phyloP scores from a whole-genome alignment of 2,888 invertebrate genomes.

The Ypsolopha sequella region DNA sequence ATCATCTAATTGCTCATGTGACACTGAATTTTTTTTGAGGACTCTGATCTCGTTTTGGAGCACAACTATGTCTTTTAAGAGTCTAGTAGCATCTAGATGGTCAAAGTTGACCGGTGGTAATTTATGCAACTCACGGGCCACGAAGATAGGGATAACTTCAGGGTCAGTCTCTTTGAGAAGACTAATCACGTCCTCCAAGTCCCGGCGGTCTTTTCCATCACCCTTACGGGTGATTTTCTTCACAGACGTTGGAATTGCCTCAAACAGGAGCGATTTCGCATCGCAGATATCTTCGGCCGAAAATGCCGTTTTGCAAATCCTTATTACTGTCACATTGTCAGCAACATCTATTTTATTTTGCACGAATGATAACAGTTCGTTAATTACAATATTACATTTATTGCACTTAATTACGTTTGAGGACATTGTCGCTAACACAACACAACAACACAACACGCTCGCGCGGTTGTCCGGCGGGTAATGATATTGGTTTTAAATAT shows the following conservation, averaged over 20 bases:
- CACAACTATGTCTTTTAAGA: background rate
- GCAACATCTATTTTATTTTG: constrained; percentile 7
- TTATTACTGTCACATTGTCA: constrained; percentile 2
- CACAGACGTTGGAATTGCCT: constrained; percentile 1
- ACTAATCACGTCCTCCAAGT: background rate
- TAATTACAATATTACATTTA: constrained; percentile 6
- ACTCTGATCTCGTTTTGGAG: background rate
- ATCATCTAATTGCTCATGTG: too few species aligned
- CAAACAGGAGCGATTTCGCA: constrained; percentile 5
- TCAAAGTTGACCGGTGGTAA: constrained; percentile 3
- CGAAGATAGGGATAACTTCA: constrained; percentile 1
- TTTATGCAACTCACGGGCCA: constrained; percentile 2
- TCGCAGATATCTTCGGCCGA: constrained; percentile 4
- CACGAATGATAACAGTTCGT: constrained; percentile 6
- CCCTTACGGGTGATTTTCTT: background rate
- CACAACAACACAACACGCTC: too few species aligned
- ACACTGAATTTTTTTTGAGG: background rate
- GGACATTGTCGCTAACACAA: too few species aligned
- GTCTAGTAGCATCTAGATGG: background rate
- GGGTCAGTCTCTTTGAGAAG: background rate
- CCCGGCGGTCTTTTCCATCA: background rate
- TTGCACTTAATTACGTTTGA: constrained; percentile 4
- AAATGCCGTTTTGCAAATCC: constrained; percentile 7
- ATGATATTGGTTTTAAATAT: too few species aligned
- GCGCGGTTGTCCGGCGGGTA: too few species aligned